Evolutionary conservation across 2,888 invertebrate species (phyloP).

Genomic region (Imbricaverruca yamaguchii): DNA sequence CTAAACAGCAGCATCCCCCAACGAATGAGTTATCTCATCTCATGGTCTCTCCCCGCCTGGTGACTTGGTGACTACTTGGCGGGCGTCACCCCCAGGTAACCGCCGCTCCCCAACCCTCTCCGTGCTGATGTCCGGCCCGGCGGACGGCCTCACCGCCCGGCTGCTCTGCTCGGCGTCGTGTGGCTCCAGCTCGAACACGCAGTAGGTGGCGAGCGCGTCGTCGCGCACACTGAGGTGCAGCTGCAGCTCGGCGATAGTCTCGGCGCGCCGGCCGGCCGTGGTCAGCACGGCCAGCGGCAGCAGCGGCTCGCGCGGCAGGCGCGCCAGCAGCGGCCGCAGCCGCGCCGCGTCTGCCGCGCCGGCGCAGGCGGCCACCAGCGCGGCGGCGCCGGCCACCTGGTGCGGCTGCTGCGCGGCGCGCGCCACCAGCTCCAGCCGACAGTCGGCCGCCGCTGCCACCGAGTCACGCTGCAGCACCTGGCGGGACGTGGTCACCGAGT

Average conservation of each 20-base stretch:
- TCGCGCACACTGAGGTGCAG: not conserved
- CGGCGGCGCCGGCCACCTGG: constrained; percentile 43
- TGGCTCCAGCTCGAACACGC: not conserved
- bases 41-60: too few species aligned
- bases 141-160: not conserved
- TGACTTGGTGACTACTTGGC: too few species aligned
- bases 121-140: too few species aligned
- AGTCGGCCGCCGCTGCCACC: too few species aligned
- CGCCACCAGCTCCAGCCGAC: not conserved
- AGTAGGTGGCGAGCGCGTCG: not conserved
- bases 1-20: too few species aligned
- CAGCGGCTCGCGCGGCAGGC: constrained; percentile 43
- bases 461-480: constrained; percentile 5
- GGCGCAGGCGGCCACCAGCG: constrained; percentile 37
- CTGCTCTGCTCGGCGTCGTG: not conserved
- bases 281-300: constrained; percentile 5
- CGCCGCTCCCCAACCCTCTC: too few species aligned
- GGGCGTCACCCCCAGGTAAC: too few species aligned
- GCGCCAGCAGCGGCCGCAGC: constrained; percentile 36
- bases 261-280: not conserved
- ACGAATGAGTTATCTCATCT: too few species aligned
- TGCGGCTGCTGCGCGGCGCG: too few species aligned
- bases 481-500: too few species aligned
- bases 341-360: constrained; percentile 42
- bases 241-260: not conserved